Percentiles rank a stretch among this genome's conserved stretches.
Evolutionary conservation across 2,888 invertebrate genomes (phyloP).

Genomic region (Augiades crinisus): DNA sequence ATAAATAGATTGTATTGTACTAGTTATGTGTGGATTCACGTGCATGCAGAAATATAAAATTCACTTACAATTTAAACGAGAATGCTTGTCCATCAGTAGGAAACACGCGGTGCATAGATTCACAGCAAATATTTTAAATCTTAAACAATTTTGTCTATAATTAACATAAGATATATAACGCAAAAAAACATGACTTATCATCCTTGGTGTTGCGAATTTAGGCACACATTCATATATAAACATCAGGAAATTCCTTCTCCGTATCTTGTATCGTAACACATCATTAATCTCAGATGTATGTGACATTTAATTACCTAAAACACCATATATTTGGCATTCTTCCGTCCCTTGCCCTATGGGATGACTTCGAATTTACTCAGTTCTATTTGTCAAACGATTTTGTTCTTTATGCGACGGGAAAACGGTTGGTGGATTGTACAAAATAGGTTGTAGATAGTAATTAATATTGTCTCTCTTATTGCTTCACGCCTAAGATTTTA

Average conservation of each 20-base stretch:
- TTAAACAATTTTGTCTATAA: background rate
- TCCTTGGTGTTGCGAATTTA: background rate
- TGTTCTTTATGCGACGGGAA: constrained; percentile 31
- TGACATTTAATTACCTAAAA: constrained; percentile 81
- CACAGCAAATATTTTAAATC: too few relatives aligned
- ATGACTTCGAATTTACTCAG: constrained; percentile 32
- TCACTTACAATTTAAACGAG: too few relatives aligned
- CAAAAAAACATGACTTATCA: too few relatives aligned
- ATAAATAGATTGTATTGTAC: too few relatives aligned
- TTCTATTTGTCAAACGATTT: constrained; percentile 20
- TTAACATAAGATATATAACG: too few relatives aligned
- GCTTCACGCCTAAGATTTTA: constrained; percentile 81
- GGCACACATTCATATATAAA: constrained; percentile 16
- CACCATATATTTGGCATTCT: constrained; percentile 78
- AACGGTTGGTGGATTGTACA: constrained; percentile 34
- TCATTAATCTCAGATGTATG: constrained; percentile 81
- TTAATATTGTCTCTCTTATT: constrained; percentile 76
- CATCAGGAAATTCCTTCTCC: constrained; percentile 32
- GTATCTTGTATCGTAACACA: constrained; percentile 67
- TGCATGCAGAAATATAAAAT: too few relatives aligned
- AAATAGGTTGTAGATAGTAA: constrained; percentile 45
- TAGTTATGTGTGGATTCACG: too few relatives aligned
- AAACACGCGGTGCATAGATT: too few relatives aligned
- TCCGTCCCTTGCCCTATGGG: constrained; percentile 63
- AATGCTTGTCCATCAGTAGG: too few relatives aligned